phyloP scores from a whole-genome alignment of 2,113 vertebrate species.

The Menura novaehollandiae region DNA sequence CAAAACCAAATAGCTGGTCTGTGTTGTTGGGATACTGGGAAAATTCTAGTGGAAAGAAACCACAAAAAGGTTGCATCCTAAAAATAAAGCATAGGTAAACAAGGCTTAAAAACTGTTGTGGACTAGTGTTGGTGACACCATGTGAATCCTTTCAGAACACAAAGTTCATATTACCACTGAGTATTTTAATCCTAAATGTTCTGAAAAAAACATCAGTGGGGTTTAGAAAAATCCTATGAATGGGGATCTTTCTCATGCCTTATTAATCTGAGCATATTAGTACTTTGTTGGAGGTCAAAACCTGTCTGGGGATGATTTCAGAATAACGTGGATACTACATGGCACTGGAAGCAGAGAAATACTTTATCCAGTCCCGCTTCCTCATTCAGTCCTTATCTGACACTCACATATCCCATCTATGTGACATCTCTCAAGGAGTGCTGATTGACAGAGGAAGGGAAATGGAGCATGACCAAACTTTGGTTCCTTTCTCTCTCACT shows the following conservation, averaged over 20 bases:
- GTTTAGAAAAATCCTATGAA: background rate
- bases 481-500: background rate
- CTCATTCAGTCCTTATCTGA: background rate
- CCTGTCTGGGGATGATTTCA: background rate
- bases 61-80: background rate
- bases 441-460: background rate
- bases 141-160: background rate
- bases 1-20: background rate
- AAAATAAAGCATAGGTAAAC: conserved; percentile 24
- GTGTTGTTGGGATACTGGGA: background rate
- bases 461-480: background rate
- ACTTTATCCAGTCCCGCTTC: background rate
- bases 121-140: background rate
- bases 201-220: background rate
- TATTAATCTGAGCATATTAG: background rate
- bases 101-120: background rate
- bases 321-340: background rate
- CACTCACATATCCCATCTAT: background rate
- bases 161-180: background rate
- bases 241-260: background rate
- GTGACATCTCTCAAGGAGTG: background rate
- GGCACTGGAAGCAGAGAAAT: background rate
- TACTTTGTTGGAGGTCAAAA: background rate
- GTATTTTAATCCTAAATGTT: background rate
- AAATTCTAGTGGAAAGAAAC: background rate